Conservation (phyloP, 2,888 invertebrate genomes). For the Harpalus rubripes region DNA sequence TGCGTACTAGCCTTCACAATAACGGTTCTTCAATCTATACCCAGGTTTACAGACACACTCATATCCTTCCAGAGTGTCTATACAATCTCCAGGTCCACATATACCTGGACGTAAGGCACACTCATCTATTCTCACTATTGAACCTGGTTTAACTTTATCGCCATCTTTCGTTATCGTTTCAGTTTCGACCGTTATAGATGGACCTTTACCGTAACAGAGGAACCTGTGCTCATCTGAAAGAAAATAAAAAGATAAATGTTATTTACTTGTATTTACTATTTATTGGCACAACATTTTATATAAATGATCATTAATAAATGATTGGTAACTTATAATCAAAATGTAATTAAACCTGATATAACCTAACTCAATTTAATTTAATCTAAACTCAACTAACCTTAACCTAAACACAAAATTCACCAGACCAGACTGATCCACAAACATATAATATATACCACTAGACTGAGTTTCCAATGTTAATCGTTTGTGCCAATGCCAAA, state of each 20-base stretch:
- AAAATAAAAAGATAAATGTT: neutral
- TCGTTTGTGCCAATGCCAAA: too few relatives aligned
- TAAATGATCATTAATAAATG: too few relatives aligned
- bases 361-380: too few relatives aligned
- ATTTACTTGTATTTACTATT: too few relatives aligned
- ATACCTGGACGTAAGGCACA: slow-evolving; percentile 87
- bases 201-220: slow-evolving; percentile 73
- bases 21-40: slow-evolving; percentile 78
- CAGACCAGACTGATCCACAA: too few relatives aligned
- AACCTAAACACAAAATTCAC: too few relatives aligned
- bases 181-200: slow-evolving; percentile 64
- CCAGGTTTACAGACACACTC: slow-evolving; percentile 89
- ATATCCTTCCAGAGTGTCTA: slow-evolving; percentile 87
- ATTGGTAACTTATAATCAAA: too few relatives aligned
- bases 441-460: too few relatives aligned
- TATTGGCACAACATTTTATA: too few relatives aligned
- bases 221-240: slow-evolving; percentile 75
- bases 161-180: slow-evolving; percentile 66
- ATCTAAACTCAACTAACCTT: too few relatives aligned
- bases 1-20: slow-evolving; percentile 78
- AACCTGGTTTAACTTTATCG: slow-evolving; percentile 64
- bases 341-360: too few relatives aligned
- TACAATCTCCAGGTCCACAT: slow-evolving; percentile 86
- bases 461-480: too few relatives aligned
- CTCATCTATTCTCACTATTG: slow-evolving; percentile 82